Evolutionary conservation across 92 coral and sea anemone genomes (phyloP), one percentile per base, ranked within the genome.

Genomic region (Epizoanthus illoricatus): DNA sequence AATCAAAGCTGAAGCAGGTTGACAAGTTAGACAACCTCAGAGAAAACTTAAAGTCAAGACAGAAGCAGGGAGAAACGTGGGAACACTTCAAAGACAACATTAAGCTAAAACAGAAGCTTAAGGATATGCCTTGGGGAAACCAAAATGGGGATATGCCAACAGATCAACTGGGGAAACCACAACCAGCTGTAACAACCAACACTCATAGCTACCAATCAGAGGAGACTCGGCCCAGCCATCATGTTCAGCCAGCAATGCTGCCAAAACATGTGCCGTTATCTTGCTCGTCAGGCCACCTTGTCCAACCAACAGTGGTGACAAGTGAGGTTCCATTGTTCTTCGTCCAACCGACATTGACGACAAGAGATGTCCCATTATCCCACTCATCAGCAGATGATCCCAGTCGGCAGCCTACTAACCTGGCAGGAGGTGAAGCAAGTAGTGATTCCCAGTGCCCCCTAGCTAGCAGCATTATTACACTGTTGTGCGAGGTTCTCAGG

Each of bases 401-500:
- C 11, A 63, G 72, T 66, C 61, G 40, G 33, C 61, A 78, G 52
- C 82, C 82, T 0, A 63, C 45, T 78, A 72, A 42, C 47, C 66
- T 78, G 6, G 17, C 71, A 43, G 71, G 24, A 20, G 54, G 24
- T 13, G 82, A 43, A 1, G 61, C 21, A 58, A 43, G 23, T 11
- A 70, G 45, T n/a, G 97, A 91, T 5, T 83, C 85, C 0, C 97
- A 93, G 78, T 94, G 78, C 58, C 93, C 97, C 20, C 93, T 96
- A 71, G 73, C 98, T n/a, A 86, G 85, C 58, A 84, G 92, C 47
- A 90, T 91, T 12, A 80, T 93, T 56, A 71, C 83, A 59, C 85
- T 96, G 73, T 81, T 89, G 17, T 96, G 99, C 83, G 92, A 96
- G 80, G 85, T 96, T 12, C 90, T 96, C 39, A 71, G 91, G 65